phyloP scores from a whole-genome alignment of 2,113 vertebrate genomes.

The Halcyon malimbica region DNA sequence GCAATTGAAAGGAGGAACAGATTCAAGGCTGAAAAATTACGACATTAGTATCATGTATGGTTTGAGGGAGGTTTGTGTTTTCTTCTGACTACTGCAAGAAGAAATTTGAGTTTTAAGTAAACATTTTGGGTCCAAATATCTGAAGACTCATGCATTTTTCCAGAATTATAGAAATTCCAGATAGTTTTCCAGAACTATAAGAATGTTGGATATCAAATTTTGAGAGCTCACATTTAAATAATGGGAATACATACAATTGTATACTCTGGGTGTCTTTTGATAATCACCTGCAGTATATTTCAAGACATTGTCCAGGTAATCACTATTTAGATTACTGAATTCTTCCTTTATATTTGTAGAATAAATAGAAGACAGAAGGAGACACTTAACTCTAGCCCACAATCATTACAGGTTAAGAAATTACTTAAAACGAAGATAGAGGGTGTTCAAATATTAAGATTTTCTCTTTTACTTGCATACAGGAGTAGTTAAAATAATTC shows the following conservation, averaged over 20 bases:
- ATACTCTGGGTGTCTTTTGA: not conserved
- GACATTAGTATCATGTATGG: not conserved
- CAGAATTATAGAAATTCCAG: not conserved
- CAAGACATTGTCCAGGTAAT: not conserved
- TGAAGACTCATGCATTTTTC: not conserved
- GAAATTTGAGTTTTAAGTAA: not conserved
- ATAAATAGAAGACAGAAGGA: not conserved
- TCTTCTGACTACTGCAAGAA: not conserved
- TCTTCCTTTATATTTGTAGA: not conserved
- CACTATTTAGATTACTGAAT: not conserved
- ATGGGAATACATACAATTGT: accelerated
- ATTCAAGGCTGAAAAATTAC: not conserved
- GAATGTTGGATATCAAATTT: not conserved
- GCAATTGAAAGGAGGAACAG: not conserved
- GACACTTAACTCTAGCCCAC: not conserved
- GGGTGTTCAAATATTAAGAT: not conserved
- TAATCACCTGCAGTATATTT: not conserved
- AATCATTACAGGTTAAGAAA: not conserved
- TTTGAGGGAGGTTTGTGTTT: not conserved
- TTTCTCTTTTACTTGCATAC: not conserved
- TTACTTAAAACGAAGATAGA: not conserved
- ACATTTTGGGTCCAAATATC: not conserved
- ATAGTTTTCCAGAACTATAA: not conserved
- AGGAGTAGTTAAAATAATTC: not conserved
- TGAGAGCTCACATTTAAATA: not conserved